Base-by-base conservation (phyloP, 2,888 invertebrate species). In the Drosophila infuscata region DNA sequence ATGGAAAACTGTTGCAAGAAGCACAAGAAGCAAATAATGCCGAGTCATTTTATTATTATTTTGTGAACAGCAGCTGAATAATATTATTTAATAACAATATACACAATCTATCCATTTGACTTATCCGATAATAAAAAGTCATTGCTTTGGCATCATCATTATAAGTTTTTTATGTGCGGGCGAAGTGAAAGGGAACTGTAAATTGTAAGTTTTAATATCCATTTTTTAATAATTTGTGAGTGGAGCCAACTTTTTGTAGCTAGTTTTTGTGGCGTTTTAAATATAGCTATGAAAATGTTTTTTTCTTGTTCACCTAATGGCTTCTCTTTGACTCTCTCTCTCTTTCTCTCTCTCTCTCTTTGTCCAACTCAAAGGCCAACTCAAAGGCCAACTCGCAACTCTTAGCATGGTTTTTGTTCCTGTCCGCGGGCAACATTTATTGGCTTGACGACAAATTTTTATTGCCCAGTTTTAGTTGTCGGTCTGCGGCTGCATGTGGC, bases 361-460 rank as follows among this genome's bases (percentile, higher is more conserved):
- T 25, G 15, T 0, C 20, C 7, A 46, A 20, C 4, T 46, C 12
- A 15, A 20, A 25, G 46, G 46, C 15, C 7, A 46, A 20, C 4
- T 46, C 12, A 15, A 12, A 25, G 46, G 46, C 20, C 4, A 46
- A 46, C 46, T 57, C 57, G 17, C 46, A 29, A 35, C 11, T 48
- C 54, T 17, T 20, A 48, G 53, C 43, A n/a, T 33, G 25, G 60
- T 38, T 70, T 58, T 60, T 60, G 17, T 43, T 53, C 20, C 58
- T 54, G 54, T 38, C 49, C 76, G 38, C 46, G 49, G 62, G 49
- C 76, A 69, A 83, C 87, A 89, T 88, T 88, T 88, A 88, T 88
- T 89, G 87, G 89, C 75, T 74, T 64, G 70, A 80, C 82, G 87
- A 87, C 88, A 88, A 87, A 88, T 89, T 89, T 87, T 89, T 89